Base-by-base conservation (phyloP, 2,888 invertebrate genomes). In the Villa cingulata region DNA sequence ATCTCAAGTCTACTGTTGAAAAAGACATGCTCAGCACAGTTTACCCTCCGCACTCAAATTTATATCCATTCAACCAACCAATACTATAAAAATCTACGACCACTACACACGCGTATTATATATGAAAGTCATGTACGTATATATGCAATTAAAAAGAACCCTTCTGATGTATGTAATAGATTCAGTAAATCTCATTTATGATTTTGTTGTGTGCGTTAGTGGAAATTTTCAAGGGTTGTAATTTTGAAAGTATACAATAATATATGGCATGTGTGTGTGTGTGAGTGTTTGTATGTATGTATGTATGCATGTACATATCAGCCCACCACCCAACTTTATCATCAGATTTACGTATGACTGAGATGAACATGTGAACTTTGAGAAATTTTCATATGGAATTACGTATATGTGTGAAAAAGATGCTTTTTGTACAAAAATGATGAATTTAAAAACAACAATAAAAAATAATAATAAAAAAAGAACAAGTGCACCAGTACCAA, bases 141-240 rank as follows among this genome's bases (percentile, higher is more conserved):
- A 16, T 18, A 7, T 16, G 36, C 36, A 14, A 10, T 14, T n/a
- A 15, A 34, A 40, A 34, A 19, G 12, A 20, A 23, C 7, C 7
- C 5, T 23, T 6, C 23, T 6, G 7, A 23, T 23, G 7, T 23
- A 23, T 7, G 23, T 23, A 23, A 32, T 39, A 32, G 12, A 12
- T 27, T 41, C 41, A 41, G 46, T 46, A 46, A 46, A 46, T 46
- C 46, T 46, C 46, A 46, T 46, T 46, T 46, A 46, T 41, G 20
- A 36, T 40, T 34, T 19, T 18, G 23, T 41, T 40, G 46, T 46
- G 46, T 46, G 41, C 17, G 46, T 46, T 46, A 32, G 34, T 40
- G 40, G 34, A 36, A 40, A 45, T 45, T 45, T 45, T 39, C 34
- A 40, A 17, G 27, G 34, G 34, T 34, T 20, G 40, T n/a, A 34